A percentile compares a stretch with the other conserved stretches of the same genome.
phyloP scores from a whole-genome alignment of 2,888 invertebrate genomes.

The Lamellibrachia satsuma region DNA sequence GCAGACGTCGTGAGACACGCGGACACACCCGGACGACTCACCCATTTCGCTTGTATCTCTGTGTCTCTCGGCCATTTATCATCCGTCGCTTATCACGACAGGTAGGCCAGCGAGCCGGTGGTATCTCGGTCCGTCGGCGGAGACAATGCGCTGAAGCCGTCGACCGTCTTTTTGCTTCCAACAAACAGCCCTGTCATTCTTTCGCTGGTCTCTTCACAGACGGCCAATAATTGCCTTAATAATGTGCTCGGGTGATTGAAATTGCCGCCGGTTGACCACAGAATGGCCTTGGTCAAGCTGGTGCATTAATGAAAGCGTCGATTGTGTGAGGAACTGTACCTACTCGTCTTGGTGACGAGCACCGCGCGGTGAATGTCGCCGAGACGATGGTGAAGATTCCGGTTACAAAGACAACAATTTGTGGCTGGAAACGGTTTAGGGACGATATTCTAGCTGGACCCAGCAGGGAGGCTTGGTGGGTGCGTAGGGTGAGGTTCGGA shows the following conservation, averaged over 20 bases:
- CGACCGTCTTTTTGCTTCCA: not conserved
- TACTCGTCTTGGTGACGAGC: not conserved
- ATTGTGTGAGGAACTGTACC: not conserved
- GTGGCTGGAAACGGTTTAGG: not conserved
- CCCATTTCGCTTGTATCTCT: not conserved
- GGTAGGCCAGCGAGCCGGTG: not conserved
- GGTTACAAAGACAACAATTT: not conserved
- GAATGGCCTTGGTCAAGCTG: not conserved
- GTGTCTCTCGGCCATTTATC: not conserved
- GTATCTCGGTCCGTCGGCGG: not conserved
- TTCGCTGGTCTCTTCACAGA: not conserved
- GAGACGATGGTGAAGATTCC: not conserved
- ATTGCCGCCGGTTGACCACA: not conserved
- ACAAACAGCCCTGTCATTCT: not conserved
- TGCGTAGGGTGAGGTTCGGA: not conserved
- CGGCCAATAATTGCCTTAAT: not conserved
- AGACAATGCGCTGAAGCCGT: not conserved
- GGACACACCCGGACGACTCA: no score
- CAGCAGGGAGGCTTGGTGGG: not conserved
- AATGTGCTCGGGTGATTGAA: conserved; percentile 9
- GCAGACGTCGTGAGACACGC: no score
- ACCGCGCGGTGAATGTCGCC: not conserved
- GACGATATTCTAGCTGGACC: not conserved
- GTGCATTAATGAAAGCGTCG: not conserved
- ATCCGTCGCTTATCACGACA: not conserved